phyloP scores from a whole-genome alignment of 1,140 invertebrate genomes.

The Adelges cooleyi region DNA sequence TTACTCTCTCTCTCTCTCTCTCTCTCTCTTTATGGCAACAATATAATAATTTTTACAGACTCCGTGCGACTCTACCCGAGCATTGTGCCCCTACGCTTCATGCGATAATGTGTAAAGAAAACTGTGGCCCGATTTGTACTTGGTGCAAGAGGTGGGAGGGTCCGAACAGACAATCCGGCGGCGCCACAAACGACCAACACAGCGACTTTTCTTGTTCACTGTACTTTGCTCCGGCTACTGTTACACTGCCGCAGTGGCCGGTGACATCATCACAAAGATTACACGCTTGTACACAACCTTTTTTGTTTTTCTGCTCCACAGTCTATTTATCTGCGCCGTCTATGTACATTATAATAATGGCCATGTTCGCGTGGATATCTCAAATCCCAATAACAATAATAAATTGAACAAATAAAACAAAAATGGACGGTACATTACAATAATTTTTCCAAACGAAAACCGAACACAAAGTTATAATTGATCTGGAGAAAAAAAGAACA shows the following conservation, averaged over 20 bases:
- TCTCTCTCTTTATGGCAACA: neutral
- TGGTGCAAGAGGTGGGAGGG: neutral
- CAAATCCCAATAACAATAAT: too few relatives aligned
- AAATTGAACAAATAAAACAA: too few relatives aligned
- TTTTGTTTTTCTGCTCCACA: too few relatives aligned
- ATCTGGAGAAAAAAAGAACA: too few relatives aligned
- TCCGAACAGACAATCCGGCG: conserved; percentile 22
- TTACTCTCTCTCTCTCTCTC: neutral
- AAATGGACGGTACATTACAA: too few relatives aligned
- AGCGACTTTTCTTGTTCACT: neutral
- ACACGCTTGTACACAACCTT: too few relatives aligned
- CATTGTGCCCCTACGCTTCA: neutral
- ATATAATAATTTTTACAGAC: conserved; percentile 14
- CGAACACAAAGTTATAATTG: too few relatives aligned
- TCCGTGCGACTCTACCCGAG: neutral
- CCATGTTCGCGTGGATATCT: too few relatives aligned
- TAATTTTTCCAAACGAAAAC: too few relatives aligned
- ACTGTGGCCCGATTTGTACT: neutral
- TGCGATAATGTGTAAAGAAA: neutral
- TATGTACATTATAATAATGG: too few relatives aligned
- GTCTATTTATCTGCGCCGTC: too few relatives aligned
- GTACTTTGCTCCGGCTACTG: neutral
- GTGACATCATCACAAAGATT: too few relatives aligned
- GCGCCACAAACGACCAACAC: conserved; percentile 8
- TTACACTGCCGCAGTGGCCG: neutral